phyloP scores from a whole-genome alignment of 2,888 invertebrate genomes.

The Caenorhabditis sp. region DNA sequence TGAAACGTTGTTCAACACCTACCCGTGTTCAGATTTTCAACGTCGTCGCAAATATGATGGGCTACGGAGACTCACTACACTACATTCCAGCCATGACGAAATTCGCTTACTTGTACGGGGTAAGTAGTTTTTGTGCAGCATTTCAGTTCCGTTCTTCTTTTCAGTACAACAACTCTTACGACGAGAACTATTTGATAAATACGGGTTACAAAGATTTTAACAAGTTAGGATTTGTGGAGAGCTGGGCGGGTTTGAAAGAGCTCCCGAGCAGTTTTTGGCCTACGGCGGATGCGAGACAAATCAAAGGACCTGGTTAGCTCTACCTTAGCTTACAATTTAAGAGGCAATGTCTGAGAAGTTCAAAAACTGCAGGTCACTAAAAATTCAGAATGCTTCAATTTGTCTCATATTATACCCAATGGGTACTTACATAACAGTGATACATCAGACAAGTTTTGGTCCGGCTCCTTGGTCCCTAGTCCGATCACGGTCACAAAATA shows the following conservation, averaged over 20 bases:
- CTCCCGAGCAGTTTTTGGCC: slow-evolving; percentile 65
- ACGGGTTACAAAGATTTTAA: slow-evolving; percentile 69
- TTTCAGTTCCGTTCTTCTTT: background rate
- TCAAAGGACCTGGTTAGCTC: slow-evolving; percentile 71
- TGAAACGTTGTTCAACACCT: too few relatives aligned
- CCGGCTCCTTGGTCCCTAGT: too few relatives aligned
- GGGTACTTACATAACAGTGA: too few relatives aligned
- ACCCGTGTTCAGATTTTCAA: slow-evolving; percentile 12
- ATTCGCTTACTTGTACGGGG: slow-evolving; percentile 63
- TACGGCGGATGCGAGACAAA: slow-evolving; percentile 51
- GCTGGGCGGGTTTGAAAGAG: slow-evolving; percentile 60
- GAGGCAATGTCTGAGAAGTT: background rate
- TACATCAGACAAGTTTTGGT: too few relatives aligned
- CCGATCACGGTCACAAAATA: too few relatives aligned
- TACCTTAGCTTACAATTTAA: too few relatives aligned
- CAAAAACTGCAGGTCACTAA: too few relatives aligned
- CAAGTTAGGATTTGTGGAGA: slow-evolving; percentile 61
- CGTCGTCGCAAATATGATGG: slow-evolving; percentile 7
- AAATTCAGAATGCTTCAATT: too few relatives aligned
- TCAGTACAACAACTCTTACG: slow-evolving; percentile 72
- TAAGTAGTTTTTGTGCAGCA: background rate
- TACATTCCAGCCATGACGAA: slow-evolving; percentile 66
- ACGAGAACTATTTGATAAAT: slow-evolving; percentile 69
- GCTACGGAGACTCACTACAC: slow-evolving; percentile 1
- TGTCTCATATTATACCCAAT: too few relatives aligned